phyloP scores from a whole-genome alignment of 2,888 invertebrate genomes.

The Ophion costatus region DNA sequence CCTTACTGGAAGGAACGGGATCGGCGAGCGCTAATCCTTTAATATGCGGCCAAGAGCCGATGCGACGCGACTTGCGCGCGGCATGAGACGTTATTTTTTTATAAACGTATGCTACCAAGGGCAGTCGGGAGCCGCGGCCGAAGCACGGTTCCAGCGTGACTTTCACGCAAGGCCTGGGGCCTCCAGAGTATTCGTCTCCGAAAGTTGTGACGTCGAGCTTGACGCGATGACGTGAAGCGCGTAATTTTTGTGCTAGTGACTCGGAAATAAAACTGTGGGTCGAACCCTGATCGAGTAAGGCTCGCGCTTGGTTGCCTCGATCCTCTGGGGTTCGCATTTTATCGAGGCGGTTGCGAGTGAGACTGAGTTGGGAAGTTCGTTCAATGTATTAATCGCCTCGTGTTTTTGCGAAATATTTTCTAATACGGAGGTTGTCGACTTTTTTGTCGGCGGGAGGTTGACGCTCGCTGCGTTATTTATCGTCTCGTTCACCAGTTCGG shows the following conservation, averaged over 20 bases:
- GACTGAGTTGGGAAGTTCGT: constrained; percentile 3
- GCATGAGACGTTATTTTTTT: constrained; percentile 18
- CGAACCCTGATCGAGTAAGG: constrained; percentile 32
- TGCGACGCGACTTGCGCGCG: neutral
- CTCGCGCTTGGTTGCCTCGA: neutral
- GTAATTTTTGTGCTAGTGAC: constrained; percentile 19
- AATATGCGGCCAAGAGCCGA: constrained; percentile 15
- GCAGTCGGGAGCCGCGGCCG: neutral
- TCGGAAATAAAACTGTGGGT: constrained; percentile 20
- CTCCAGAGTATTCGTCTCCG: constrained; percentile 17
- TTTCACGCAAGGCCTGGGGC: constrained; percentile 8
- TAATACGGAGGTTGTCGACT: neutral
- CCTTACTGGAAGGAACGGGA: constrained; percentile 29
- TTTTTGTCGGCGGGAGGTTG: neutral
- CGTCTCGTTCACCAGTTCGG: constrained; percentile 29
- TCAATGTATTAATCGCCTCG: neutral
- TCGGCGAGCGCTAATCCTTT: constrained; percentile 23
- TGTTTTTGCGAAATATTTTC: neutral
- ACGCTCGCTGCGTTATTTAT: constrained; percentile 4
- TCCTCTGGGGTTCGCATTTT: neutral
- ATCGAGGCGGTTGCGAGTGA: constrained; percentile 23
- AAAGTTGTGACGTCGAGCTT: constrained; percentile 33
- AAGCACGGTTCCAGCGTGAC: constrained; percentile 27
- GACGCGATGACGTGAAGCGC: constrained; percentile 17
- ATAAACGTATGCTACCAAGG: constrained; percentile 39